Percentiles rank a stretch among this genome's conserved stretches.
These are phyloP conservation scores for Luehdorfia chinensis DNA, from an alignment of 1,140 invertebrate species.

Conservation along the genomic window DNA sequence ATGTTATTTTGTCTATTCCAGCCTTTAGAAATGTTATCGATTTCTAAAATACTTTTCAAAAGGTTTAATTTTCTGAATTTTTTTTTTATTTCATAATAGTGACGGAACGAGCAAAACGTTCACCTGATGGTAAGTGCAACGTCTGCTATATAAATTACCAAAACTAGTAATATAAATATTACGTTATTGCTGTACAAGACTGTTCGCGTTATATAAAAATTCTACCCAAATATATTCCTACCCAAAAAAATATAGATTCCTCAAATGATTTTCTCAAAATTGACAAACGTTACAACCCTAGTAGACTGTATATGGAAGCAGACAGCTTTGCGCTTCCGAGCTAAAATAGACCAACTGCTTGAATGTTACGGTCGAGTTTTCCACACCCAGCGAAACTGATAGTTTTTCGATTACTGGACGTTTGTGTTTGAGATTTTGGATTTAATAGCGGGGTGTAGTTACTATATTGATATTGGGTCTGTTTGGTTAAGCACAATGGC, in stretches of 20 bases:
- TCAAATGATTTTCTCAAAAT: constrained; percentile 18
- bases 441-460: constrained; percentile 33
- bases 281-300: constrained; percentile 17
- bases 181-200: too few species aligned
- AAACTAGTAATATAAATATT: too few species aligned
- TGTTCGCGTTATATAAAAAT: too few species aligned
- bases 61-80: too few species aligned
- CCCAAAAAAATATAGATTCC: constrained; percentile 12
- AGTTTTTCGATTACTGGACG: constrained; percentile 38
- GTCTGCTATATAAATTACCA: too few species aligned
- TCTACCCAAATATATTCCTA: constrained; percentile 9
- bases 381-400: constrained; percentile 15
- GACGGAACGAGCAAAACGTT: too few species aligned
- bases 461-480: constrained; percentile 29
- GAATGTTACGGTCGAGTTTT: constrained; percentile 18
- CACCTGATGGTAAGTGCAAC: too few species aligned
- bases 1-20: too few species aligned
- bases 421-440: constrained; percentile 36
- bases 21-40: too few species aligned
- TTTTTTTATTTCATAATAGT: too few species aligned
- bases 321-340: constrained; percentile 1
- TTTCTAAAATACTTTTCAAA: too few species aligned
- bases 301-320: constrained; percentile 12
- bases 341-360: neutral
- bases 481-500: constrained; percentile 30